Base-by-base conservation (phyloP, 1,140 invertebrate genomes). In the Drosophila nigromelanica region DNA sequence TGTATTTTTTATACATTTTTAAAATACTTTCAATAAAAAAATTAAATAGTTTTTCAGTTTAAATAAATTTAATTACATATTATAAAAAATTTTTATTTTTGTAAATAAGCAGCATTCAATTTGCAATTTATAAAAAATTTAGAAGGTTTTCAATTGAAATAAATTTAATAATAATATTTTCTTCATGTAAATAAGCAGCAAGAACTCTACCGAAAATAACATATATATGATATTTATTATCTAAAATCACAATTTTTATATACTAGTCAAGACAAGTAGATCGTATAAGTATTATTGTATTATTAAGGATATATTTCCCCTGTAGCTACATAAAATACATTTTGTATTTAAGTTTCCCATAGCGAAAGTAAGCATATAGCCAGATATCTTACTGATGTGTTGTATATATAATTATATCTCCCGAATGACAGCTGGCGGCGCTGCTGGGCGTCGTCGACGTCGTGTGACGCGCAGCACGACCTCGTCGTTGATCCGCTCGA, bases 401-500 rank as follows among this genome's bases (percentile, higher is more conserved):
- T 6, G 2, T 7, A 35, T 35, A 7, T 8, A 35, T 10, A 35
- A 35, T 35, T 7, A 15, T 5, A 30, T 42, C 14, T 55, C n/a
- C 35, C 54, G 8, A 21, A 35, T 62, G 6, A 11, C 39, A 30
- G 27, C 14, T 12, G 47, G 1, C 21, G 12, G 15, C 30, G 48
- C 37, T 4, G 21, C 12, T 24, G 48, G 75, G 1, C 59, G 50
- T 27, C 78, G 64, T 33, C 12, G 42, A 24, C 83, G 83, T 10
- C 82, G 78, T 12, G 69, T 89, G 0, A 87, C 83, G 5, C 82
- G 68, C 14, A 87, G 27, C 1, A 87, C 67, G 6, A 75, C 70
- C 54, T 85, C 78, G 47, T 73, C 78, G 33, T 86, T 78, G 11
- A 89, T 62, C n/a, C 73, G 73, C 56, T 91, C 90, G 15, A 82